Evolutionary conservation across 1,140 invertebrate species (phyloP).

Genomic region (Goniozus legneri): DNA sequence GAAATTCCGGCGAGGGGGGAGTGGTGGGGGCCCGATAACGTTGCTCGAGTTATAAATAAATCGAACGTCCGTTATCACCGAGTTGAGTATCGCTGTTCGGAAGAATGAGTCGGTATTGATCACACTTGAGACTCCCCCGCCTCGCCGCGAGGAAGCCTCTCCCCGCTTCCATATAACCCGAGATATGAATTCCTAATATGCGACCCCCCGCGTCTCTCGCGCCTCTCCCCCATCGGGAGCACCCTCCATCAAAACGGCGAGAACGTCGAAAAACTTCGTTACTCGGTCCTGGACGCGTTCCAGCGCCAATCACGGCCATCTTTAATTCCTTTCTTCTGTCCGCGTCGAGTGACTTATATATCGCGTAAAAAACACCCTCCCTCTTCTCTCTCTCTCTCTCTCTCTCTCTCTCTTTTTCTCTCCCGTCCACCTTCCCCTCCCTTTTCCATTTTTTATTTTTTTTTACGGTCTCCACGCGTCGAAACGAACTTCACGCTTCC

Average conservation of each 20-base stretch:
- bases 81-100: constrained; percentile 38
- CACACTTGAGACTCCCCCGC: constrained; percentile 34
- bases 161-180: constrained; percentile 13
- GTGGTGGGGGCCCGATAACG: background rate
- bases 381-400: constrained; percentile 18
- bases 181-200: constrained; percentile 48
- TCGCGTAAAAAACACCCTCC: constrained; percentile 19
- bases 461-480: constrained; percentile 18
- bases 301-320: constrained; percentile 41
- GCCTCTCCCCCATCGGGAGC: background rate
- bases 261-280: constrained; percentile 34
- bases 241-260: constrained; percentile 12
- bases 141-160: constrained; percentile 17
- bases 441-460: constrained; percentile 4
- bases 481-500: constrained; percentile 11
- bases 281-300: constrained; percentile 35
- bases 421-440: background rate
- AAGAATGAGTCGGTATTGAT: constrained; percentile 43
- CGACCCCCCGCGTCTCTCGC: background rate
- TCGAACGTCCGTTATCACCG: constrained; percentile 1
- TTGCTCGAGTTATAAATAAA: no score
- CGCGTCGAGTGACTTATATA: constrained; percentile 32
- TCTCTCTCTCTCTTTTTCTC: constrained; percentile 11
- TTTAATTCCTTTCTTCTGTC: constrained; percentile 45
- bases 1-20: background rate